A percentile compares a stretch with the other conserved stretches of the same genome.
Conservation (phyloP, 2,888 invertebrate species). For the Nomada lathburiana region DNA sequence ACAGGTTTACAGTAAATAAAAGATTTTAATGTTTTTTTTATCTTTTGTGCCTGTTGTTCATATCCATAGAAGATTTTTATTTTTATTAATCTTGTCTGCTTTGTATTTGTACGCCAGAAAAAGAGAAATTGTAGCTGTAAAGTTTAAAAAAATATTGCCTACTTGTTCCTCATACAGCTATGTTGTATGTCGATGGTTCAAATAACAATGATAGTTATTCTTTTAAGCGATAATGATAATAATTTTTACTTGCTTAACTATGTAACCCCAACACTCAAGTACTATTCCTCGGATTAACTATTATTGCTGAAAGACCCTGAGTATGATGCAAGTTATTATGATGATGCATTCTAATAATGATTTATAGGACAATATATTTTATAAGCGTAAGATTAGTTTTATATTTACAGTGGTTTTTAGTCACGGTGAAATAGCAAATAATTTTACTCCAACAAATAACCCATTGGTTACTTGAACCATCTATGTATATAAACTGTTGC, state of each 20-base stretch:
- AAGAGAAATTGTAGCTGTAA: conserved; percentile 17
- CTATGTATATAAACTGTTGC: conserved; percentile 51
- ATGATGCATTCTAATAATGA: conserved; percentile 40
- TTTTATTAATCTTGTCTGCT: conserved; percentile 13
- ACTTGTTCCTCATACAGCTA: conserved; percentile 39
- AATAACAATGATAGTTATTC: conserved; percentile 66
- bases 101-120: conserved; percentile 26
- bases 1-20: conserved; percentile 47
- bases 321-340: conserved; percentile 55
- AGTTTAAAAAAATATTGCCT: conserved; percentile 9
- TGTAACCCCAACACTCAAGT: conserved; percentile 41
- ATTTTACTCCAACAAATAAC: conserved; percentile 47
- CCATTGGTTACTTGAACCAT: conserved; percentile 75
- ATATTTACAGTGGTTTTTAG: conserved; percentile 76
- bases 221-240: conserved; percentile 32
- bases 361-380: conserved; percentile 43
- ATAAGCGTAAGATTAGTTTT: conserved; percentile 55
- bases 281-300: conserved; percentile 21
- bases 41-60: conserved; percentile 41
- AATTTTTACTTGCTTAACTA: conserved; percentile 42
- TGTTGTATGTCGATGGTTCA: conserved; percentile 67
- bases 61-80: conserved; percentile 33
- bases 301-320: conserved; percentile 46
- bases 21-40: conserved; percentile 29
- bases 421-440: conserved; percentile 76